Conservation (phyloP, 2,888 invertebrate genomes). For the Hypsopygia costalis region DNA sequence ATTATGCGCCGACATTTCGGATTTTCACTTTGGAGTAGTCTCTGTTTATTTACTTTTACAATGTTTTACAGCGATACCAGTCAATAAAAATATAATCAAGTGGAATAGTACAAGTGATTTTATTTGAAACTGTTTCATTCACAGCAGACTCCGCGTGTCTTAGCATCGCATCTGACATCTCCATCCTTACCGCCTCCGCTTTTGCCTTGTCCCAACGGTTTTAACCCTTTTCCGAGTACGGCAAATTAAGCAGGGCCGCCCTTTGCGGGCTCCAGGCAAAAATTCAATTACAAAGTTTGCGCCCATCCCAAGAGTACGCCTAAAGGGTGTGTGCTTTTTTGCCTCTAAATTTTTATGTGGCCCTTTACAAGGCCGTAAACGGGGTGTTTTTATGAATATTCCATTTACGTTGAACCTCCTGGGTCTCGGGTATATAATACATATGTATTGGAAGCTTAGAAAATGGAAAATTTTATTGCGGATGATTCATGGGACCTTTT, state of each 20-base stretch:
- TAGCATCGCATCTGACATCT: no score
- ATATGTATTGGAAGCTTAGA: conserved; percentile 49
- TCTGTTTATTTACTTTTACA: no score
- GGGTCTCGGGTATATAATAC: conserved; percentile 28
- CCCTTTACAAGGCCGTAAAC: conserved; percentile 77
- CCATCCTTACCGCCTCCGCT: conserved; percentile 17
- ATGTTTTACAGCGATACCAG: no score
- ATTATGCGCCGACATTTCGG: no score
- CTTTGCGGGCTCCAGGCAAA: conserved; percentile 78
- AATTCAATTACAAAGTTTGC: conserved; percentile 79
- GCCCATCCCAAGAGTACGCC: conserved; percentile 72
- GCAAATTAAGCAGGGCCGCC: conserved; percentile 75
- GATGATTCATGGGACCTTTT: conserved; percentile 16
- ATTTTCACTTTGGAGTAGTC: no score
- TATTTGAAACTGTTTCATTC: no score
- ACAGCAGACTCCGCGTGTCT: no score
- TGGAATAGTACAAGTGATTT: no score
- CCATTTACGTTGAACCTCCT: conserved; percentile 61
- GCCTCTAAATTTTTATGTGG: conserved; percentile 74
- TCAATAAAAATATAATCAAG: no score
- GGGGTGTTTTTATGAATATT: conserved; percentile 76
- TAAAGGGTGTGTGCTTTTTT: conserved; percentile 66
- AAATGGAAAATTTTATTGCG: conserved; percentile 24
- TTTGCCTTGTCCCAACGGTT: conserved; percentile 24
- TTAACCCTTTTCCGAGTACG: conserved; percentile 68